Percentiles rank a stretch among this genome's conserved stretches.
phyloP scores from a whole-genome alignment of 2,888 invertebrate genomes.

The Octonoba sinensis region DNA sequence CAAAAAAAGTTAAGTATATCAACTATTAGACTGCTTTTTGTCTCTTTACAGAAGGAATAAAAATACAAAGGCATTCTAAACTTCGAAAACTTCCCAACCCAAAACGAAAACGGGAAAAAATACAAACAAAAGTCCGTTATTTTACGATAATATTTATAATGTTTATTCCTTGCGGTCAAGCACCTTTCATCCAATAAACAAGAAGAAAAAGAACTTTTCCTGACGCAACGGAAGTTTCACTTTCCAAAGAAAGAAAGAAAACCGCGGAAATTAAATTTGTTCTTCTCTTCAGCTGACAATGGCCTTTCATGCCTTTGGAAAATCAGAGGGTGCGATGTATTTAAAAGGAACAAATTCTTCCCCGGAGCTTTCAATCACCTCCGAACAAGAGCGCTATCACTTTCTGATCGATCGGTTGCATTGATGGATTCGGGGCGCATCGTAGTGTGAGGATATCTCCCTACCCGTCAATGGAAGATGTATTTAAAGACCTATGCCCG shows the following conservation, averaged over 20 bases:
- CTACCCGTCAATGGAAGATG: no score
- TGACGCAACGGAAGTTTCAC: conserved; percentile 41
- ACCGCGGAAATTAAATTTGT: conserved; percentile 59
- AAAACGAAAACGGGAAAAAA: no score
- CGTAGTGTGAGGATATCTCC: no score
- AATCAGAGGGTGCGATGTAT: conserved; percentile 6
- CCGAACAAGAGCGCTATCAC: conserved; percentile 26
- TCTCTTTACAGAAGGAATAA: no score
- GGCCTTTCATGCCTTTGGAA: conserved; percentile 26
- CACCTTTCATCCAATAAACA: conserved; percentile 21
- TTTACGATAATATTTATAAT: no score
- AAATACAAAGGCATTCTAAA: no score
- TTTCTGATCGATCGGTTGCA: conserved; percentile 25
- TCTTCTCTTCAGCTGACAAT: conserved; percentile 39
- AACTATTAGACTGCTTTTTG: no score
- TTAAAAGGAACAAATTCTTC: conserved; percentile 53
- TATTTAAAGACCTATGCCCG: no score
- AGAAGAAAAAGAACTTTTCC: no score
- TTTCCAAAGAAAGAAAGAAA: conserved; percentile 21
- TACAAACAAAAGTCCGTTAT: no score
- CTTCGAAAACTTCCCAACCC: no score
- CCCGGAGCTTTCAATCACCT: conserved; percentile 4
- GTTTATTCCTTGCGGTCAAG: conserved; percentile 21
- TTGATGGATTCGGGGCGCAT: conserved; percentile 31
- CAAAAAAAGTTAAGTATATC: no score